Percentiles rank a stretch among this genome's conserved stretches.
These are phyloP conservation scores for Melitaea cinxia DNA, from an alignment of 1,140 invertebrate genomes.

Conservation along the genomic window DNA sequence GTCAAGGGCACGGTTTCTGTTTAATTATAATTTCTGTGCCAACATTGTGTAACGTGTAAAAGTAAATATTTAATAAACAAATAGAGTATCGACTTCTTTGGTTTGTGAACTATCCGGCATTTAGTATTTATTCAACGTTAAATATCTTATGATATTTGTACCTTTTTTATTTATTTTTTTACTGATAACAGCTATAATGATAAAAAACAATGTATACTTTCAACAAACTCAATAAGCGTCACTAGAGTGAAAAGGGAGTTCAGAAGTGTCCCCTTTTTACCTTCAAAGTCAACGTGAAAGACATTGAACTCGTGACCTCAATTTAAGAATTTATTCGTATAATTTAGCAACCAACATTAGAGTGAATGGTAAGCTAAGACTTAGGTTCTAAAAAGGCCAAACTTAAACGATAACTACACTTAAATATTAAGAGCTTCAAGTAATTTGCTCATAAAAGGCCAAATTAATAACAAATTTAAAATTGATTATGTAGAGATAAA, in stretches of 20 bases:
- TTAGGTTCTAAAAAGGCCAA: constrained; percentile 24
- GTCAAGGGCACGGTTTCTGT: background rate
- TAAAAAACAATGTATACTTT: too few relatives aligned
- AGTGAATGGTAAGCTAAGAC: constrained; percentile 21
- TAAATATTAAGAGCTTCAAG: background rate
- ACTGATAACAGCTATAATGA: too few relatives aligned
- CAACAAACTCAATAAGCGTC: background rate
- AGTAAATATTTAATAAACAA: constrained; percentile 5
- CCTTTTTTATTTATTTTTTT: too few relatives aligned
- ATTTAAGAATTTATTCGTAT: constrained; percentile 24
- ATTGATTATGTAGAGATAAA: background rate
- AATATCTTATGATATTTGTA: too few relatives aligned
- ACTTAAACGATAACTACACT: background rate
- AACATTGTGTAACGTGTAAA: background rate
- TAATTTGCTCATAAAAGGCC: background rate
- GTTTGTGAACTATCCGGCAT: too few relatives aligned
- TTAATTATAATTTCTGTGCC: background rate
- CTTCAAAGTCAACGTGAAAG: constrained; percentile 11
- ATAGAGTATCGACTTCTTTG: too few relatives aligned
- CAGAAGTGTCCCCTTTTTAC: background rate
- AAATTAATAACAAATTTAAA: too few relatives aligned
- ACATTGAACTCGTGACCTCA: constrained; percentile 31
- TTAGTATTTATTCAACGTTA: too few relatives aligned
- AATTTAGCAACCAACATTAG: constrained; percentile 33
- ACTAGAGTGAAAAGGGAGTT: background rate